Evolutionary conservation across 2,797 vertebrate genomes (phyloP), one percentile per base, ranked within the genome.

Genomic region (Alectoris magna): DNA sequence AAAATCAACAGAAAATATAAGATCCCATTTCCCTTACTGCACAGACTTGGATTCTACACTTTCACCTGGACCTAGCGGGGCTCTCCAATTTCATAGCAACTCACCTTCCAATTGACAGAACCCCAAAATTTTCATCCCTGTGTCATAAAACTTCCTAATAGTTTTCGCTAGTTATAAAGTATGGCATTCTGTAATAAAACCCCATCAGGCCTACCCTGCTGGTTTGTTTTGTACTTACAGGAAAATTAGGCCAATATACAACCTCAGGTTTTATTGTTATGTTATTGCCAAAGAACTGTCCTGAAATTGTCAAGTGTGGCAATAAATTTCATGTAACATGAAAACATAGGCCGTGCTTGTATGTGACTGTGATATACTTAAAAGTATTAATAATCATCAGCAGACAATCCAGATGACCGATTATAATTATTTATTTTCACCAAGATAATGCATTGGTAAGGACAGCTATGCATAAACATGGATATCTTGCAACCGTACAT

Each of bases 181-280:
- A 19, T 55, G 72, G 51, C 51, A 66, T 64, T 79, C 82, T 84
- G 87, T 60, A 84, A 82, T 76, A 95, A 88, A 75, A 87, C 59
- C 82, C 67, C 79, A 86, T 62, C 78, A 87, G 90, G 46, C 24
- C 53, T 49, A 73, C 22, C 41, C 53, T 70, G 31, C 27, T 83
- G 46, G 88, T 93, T 88, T 86, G 78, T 62, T 55, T 27, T 21
- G 67, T 58, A 34, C 38, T 89, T 76, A 62, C 2, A 44, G 78
- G 66, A 80, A 83, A 88, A 64, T 34, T n/a, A 85, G 67, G 14
- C 69, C 27, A 68, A 26, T 76, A 84, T 43, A 77, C 27, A 90
- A 82, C 69, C 68, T 62, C 43, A 81, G 62, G 86, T 73, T 95
- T 95, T 96, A 96, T 94, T 95, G 76, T 86, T 94, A 82, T 26